phyloP scores from a whole-genome alignment of 1,140 invertebrate species.

The Temnothorax longispinosus region DNA sequence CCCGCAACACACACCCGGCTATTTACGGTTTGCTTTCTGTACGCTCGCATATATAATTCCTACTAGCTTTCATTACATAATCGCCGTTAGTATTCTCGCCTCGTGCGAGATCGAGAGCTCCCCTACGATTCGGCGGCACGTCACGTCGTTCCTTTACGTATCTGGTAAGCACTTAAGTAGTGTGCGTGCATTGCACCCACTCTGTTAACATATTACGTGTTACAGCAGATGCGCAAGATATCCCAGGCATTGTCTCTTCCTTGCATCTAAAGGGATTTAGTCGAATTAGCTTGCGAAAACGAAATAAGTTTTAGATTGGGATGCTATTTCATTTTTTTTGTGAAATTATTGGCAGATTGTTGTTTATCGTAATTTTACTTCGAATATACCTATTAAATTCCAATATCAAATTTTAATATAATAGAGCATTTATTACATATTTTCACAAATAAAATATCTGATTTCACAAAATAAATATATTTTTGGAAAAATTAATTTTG shows the following conservation, averaged over 20 bases:
- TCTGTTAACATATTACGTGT: background rate
- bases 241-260: background rate
- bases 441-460: background rate
- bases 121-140: background rate
- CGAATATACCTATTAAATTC: background rate
- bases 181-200: background rate
- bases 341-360: background rate
- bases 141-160: conserved; percentile 17
- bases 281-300: background rate
- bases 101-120: conserved; percentile 31
- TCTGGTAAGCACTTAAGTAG: conserved; percentile 2
- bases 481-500: background rate
- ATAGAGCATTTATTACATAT: background rate
- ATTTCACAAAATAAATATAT: background rate
- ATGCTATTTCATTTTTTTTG: background rate
- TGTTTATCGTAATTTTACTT: background rate
- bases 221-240: background rate
- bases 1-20: conserved; percentile 4
- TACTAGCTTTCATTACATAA: conserved; percentile 47
- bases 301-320: background rate
- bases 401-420: background rate
- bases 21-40: conserved; percentile 29
- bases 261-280: background rate
- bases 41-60: conserved; percentile 64
- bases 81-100: conserved; percentile 15